A percentile compares a stretch with the other conserved stretches of the same genome.
phyloP scores from a whole-genome alignment of 2,888 invertebrate species.

The Cheilosia vernalis region DNA sequence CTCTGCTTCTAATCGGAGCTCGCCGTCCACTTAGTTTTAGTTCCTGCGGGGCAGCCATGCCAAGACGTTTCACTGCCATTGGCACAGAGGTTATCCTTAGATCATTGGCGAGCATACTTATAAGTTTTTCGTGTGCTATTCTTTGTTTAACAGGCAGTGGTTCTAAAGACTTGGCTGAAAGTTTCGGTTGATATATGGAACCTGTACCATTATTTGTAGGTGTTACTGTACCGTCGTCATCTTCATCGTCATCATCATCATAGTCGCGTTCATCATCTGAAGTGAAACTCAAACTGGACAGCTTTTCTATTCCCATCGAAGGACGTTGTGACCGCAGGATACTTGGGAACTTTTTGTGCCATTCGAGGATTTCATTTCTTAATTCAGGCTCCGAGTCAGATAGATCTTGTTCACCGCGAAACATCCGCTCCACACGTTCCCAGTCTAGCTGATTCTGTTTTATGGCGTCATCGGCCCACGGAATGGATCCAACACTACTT shows the following conservation, averaged over 20 bases:
- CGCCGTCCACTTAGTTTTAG: conserved; percentile 45
- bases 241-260: conserved; percentile 77
- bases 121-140: conserved; percentile 66
- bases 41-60: conserved; percentile 56
- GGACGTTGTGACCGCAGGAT: conserved; percentile 71
- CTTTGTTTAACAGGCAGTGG: conserved; percentile 62
- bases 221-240: conserved; percentile 50
- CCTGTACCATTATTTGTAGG: conserved; percentile 56
- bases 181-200: conserved; percentile 59
- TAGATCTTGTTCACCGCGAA: conserved; percentile 79
- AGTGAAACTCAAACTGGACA: conserved; percentile 80
- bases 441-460: conserved; percentile 82
- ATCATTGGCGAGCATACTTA: conserved; percentile 77
- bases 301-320: conserved; percentile 76
- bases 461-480: conserved; percentile 83
- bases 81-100: conserved; percentile 79
- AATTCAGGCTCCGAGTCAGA: conserved; percentile 79
- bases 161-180: conserved; percentile 65
- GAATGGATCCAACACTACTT: conserved; percentile 83
- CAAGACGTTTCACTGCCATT: conserved; percentile 77
- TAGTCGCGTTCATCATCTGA: conserved; percentile 79
- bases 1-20: conserved; percentile 42
- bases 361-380: conserved; percentile 81
- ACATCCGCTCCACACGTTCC: conserved; percentile 82
- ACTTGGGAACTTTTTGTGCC: conserved; percentile 82